Conservation (phyloP, 1,140 invertebrate species). For the Reticulitermes speratus region DNA sequence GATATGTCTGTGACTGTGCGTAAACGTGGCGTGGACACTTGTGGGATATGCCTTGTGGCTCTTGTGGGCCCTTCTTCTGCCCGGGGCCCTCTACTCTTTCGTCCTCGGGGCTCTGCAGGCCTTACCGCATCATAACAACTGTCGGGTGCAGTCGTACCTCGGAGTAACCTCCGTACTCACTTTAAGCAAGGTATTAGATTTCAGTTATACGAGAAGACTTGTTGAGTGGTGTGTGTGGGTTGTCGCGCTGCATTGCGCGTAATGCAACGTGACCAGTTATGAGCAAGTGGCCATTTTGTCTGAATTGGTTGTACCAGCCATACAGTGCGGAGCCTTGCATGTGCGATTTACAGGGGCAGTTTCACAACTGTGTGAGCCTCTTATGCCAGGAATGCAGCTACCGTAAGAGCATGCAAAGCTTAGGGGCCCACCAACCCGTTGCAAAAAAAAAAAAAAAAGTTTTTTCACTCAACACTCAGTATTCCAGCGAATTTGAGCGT, state of each 20-base stretch:
- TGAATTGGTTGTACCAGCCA: too few species aligned
- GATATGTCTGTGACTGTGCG: neutral
- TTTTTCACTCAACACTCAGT: too few species aligned
- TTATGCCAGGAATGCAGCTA: too few species aligned
- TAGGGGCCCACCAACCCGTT: too few species aligned
- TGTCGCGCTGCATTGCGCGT: neutral
- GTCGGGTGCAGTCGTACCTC: neutral
- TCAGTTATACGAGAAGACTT: neutral
- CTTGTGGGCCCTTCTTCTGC: slow-evolving; percentile 24
- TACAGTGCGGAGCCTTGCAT: too few species aligned
- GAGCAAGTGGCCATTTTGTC: too few species aligned
- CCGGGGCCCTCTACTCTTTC: slow-evolving; percentile 21
- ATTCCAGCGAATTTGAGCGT: too few species aligned
- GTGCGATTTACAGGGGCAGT: too few species aligned
- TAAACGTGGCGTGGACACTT: slow-evolving; percentile 12
- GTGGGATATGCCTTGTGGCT: neutral
- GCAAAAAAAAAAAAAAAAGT: too few species aligned
- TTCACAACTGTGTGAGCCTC: too few species aligned
- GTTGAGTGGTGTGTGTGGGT: neutral
- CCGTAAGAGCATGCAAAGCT: too few species aligned
- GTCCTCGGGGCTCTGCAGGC: slow-evolving; percentile 21
- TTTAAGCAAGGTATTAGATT: neutral
- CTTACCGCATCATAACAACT: neutral
- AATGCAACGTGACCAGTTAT: neutral
- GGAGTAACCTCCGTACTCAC: neutral